Evolutionary conservation across 2,113 vertebrate species (phyloP).

Genomic region (Typhlomys cinereus): DNA sequence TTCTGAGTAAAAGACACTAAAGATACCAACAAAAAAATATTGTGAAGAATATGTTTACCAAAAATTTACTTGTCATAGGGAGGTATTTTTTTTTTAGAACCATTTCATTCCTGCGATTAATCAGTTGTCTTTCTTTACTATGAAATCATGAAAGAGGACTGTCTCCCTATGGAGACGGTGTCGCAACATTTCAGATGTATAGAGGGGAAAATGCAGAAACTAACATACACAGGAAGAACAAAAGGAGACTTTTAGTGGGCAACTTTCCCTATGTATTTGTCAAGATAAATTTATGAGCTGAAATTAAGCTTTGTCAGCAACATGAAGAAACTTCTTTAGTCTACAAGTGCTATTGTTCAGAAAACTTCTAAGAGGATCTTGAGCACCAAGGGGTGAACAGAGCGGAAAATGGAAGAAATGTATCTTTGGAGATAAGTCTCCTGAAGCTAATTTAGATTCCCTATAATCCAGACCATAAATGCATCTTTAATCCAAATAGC

Average conservation of each 20-base stretch:
- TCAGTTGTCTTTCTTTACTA: not conserved
- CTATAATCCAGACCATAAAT: not conserved
- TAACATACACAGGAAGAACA: constrained; percentile 65
- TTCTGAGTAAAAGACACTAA: constrained; percentile 42
- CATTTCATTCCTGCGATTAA: not conserved
- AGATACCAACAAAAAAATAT: not conserved
- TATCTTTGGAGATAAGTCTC: not conserved
- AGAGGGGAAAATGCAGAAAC: constrained; percentile 64
- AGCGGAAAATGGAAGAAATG: not conserved
- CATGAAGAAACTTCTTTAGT: not conserved
- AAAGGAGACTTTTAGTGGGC: constrained; percentile 42
- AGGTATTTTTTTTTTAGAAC: not conserved
- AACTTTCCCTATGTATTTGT: not conserved
- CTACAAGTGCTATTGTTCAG: not conserved
- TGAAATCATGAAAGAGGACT: accelerated
- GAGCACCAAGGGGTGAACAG: not conserved
- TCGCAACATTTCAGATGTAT: constrained; percentile 69
- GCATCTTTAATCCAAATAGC: not conserved
- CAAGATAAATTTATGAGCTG: not conserved
- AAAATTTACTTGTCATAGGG: not conserved
- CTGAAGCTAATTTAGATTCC: not conserved
- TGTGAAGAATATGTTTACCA: constrained; percentile 32
- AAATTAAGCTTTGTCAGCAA: constrained; percentile 69
- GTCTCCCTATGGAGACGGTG: constrained; percentile 60
- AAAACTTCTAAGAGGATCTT: not conserved